phyloP scores from a whole-genome alignment of 2,888 invertebrate genomes.

The Colletes collaris region DNA sequence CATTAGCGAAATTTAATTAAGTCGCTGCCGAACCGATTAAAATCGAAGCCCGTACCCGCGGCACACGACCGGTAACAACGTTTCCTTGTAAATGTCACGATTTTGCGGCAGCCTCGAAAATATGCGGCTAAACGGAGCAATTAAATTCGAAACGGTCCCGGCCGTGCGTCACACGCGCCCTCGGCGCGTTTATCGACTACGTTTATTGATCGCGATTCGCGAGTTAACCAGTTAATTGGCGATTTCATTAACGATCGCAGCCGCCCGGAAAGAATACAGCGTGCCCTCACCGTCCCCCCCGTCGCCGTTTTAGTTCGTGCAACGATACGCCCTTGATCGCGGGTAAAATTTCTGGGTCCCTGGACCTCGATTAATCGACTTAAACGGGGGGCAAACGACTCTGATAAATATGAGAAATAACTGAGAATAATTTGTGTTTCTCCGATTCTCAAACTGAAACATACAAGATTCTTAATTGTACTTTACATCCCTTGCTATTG shows the following conservation, averaged over 20 bases:
- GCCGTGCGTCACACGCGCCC: neutral
- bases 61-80: conserved; percentile 34
- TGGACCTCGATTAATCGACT: too few relatives aligned
- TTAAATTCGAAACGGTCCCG: conserved; percentile 23
- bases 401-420: too few relatives aligned
- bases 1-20: conserved; percentile 47
- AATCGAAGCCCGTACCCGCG: conserved; percentile 20
- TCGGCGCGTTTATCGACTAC: neutral
- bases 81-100: conserved; percentile 50
- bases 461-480: too few relatives aligned
- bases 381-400: too few relatives aligned
- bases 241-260: conserved; percentile 11
- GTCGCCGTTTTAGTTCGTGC: neutral
- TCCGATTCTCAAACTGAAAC: too few relatives aligned
- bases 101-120: conserved; percentile 30
- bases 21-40: conserved; percentile 36
- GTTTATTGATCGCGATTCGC: conserved; percentile 15
- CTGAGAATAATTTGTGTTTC: too few relatives aligned
- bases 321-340: too few relatives aligned
- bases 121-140: conserved; percentile 34
- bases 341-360: too few relatives aligned
- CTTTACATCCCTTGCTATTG: too few relatives aligned
- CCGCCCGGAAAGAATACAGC: too few relatives aligned
- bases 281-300: too few relatives aligned
- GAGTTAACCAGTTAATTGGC: conserved; percentile 2